These are phyloP conservation scores for Crenichthys baileyi DNA, from an alignment of 2,797 vertebrate genomes.

Conservation along the genomic window DNA sequence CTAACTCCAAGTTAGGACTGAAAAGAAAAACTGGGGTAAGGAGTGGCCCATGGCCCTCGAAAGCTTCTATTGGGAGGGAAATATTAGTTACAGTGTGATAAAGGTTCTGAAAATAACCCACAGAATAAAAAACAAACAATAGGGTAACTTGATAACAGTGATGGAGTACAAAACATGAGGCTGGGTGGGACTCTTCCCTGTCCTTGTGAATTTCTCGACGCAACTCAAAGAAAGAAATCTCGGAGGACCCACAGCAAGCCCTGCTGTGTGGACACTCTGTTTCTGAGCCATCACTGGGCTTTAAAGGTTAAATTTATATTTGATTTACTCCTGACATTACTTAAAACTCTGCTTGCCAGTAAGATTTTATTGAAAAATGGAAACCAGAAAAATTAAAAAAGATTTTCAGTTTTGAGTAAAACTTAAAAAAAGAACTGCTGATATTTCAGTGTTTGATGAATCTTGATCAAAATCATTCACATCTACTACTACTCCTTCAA, in stretches of 20 bases:
- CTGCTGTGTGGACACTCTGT: not conserved
- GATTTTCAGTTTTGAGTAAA: not conserved
- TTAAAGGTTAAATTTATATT: not conserved
- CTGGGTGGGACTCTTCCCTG: slow-evolving; percentile 2
- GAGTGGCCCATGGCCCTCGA: slow-evolving; percentile 42
- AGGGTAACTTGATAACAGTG: slow-evolving; percentile 51
- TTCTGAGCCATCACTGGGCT: not conserved
- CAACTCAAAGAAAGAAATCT: slow-evolving; percentile 6
- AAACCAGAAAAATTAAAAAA: not conserved
- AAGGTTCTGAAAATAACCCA: slow-evolving; percentile 34
- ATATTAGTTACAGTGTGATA: slow-evolving; percentile 25
- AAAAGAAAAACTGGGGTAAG: slow-evolving; percentile 48
- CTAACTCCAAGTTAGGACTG: not conserved
- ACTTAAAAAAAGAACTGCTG: not conserved
- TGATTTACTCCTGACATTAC: not conserved
- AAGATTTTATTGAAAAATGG: not conserved
- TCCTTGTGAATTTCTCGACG: slow-evolving; percentile 2
- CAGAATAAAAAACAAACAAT: slow-evolving; percentile 43
- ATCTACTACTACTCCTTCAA: not conserved
- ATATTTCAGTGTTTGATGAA: not conserved
- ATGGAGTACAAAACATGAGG: slow-evolving; percentile 27
- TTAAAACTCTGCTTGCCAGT: not conserved
- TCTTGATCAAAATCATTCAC: not conserved
- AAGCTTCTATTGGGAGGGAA: slow-evolving; percentile 10
- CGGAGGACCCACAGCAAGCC: not conserved